Evolutionary conservation across 2,797 vertebrate species (phyloP).

Genomic region (Darevskia nairensis): DNA sequence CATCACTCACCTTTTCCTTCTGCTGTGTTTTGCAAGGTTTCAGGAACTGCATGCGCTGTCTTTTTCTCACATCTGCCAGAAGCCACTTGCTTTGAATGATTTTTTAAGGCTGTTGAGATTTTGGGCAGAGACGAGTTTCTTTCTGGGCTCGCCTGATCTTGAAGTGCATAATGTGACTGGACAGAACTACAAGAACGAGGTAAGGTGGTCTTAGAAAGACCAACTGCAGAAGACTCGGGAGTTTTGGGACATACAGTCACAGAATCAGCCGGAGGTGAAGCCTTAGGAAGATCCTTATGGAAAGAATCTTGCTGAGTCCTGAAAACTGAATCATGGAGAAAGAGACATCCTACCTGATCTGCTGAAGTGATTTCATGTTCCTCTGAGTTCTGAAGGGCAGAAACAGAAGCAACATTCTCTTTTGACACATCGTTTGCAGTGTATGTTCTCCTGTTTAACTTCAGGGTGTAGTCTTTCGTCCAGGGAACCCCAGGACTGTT

Average conservation of each 20-base stretch:
- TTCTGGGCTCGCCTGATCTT: neutral
- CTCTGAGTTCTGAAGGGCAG: neutral
- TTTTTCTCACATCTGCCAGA: neutral
- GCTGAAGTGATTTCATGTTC: constrained; percentile 34
- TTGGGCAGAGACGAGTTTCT: neutral
- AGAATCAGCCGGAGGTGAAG: constrained; percentile 16
- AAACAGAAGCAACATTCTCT: constrained; percentile 16
- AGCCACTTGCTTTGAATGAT: neutral
- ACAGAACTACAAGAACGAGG: neutral
- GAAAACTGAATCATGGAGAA: constrained; percentile 20
- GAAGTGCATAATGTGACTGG: constrained; percentile 22
- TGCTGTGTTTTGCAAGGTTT: neutral
- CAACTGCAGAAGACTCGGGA: constrained; percentile 33
- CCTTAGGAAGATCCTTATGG: constrained; percentile 53
- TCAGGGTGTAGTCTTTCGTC: constrained; percentile 16
- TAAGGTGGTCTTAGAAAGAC: constrained; percentile 19
- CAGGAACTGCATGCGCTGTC: constrained; percentile 22
- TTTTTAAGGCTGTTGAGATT: constrained; percentile 18
- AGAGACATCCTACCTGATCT: neutral
- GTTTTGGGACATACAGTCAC: neutral
- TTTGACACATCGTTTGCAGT: neutral
- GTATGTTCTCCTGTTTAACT: constrained; percentile 23
- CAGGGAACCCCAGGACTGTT: neutral
- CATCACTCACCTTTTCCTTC: constrained; percentile 58
- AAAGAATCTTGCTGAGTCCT: constrained; percentile 30